Evolutionary conservation across 2,113 vertebrate species (phyloP).

Genomic region (Oenanthe oenanthe): DNA sequence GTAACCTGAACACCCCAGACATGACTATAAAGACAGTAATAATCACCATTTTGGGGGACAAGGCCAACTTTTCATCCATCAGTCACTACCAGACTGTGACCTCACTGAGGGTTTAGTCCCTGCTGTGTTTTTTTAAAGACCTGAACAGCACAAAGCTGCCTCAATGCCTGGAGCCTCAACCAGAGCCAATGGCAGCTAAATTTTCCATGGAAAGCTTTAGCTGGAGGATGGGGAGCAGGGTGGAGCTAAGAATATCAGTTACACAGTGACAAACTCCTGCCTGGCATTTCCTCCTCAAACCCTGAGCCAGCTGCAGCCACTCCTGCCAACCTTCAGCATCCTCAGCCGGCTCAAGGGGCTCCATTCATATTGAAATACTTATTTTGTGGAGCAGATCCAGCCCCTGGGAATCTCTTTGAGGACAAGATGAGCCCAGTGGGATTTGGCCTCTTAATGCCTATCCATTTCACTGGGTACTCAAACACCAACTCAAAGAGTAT

Average conservation of each 20-base stretch:
- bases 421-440: neutral
- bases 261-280: conserved; percentile 3
- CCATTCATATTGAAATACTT: neutral
- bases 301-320: neutral
- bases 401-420: neutral
- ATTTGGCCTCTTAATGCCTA: neutral
- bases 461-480: neutral
- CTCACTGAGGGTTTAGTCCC: neutral
- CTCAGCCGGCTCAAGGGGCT: neutral
- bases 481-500: neutral
- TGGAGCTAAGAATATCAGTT: neutral
- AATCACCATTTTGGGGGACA: neutral
- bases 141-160: neutral
- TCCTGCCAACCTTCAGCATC: neutral
- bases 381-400: neutral
- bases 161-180: neutral
- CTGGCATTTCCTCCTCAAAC: neutral
- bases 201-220: conserved; percentile 38
- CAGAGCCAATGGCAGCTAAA: neutral
- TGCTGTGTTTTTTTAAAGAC: neutral
- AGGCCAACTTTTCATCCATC: neutral
- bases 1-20: neutral
- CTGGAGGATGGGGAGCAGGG: neutral
- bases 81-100: neutral
- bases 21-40: neutral